Conservation (phyloP, 2,113 vertebrate genomes). For the Prochilodus magdalenae region DNA sequence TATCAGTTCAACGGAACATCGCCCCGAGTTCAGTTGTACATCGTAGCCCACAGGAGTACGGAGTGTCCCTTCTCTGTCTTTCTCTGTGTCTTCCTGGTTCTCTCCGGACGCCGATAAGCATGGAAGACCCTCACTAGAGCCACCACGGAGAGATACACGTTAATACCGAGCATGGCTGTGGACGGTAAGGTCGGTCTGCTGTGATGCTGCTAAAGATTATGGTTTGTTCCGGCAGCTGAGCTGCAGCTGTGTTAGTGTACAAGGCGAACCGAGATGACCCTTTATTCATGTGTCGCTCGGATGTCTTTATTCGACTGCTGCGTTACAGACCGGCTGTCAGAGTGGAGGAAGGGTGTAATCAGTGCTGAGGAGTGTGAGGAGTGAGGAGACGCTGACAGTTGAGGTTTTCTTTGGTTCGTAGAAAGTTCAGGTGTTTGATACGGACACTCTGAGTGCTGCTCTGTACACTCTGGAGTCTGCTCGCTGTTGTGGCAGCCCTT, state of each 20-base stretch:
- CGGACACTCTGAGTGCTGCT: neutral
- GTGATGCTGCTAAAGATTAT: neutral
- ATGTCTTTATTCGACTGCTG: no score
- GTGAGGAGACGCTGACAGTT: neutral
- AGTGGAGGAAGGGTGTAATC: neutral
- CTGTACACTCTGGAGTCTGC: neutral
- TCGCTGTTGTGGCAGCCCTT: neutral
- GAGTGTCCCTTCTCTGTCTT: neutral
- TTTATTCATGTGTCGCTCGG: neutral
- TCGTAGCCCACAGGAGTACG: conserved; percentile 12
- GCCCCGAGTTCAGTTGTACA: no score
- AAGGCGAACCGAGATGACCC: neutral
- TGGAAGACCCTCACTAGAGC: conserved; percentile 71
- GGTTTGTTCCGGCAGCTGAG: no score
- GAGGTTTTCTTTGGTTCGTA: no score
- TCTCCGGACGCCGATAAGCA: conserved; percentile 49
- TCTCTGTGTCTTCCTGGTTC: neutral
- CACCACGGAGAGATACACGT: conserved; percentile 77
- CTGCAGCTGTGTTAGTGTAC: no score
- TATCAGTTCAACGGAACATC: conserved; percentile 6
- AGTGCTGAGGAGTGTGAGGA: neutral
- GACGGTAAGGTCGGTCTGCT: conserved; percentile 74
- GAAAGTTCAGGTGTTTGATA: neutral
- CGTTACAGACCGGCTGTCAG: no score
- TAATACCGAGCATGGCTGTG: conserved; percentile 79